A percentile compares a stretch with the other conserved stretches of the same genome.
Evolutionary conservation across 2,888 invertebrate genomes (phyloP).

Genomic region (Andrena minutula): DNA sequence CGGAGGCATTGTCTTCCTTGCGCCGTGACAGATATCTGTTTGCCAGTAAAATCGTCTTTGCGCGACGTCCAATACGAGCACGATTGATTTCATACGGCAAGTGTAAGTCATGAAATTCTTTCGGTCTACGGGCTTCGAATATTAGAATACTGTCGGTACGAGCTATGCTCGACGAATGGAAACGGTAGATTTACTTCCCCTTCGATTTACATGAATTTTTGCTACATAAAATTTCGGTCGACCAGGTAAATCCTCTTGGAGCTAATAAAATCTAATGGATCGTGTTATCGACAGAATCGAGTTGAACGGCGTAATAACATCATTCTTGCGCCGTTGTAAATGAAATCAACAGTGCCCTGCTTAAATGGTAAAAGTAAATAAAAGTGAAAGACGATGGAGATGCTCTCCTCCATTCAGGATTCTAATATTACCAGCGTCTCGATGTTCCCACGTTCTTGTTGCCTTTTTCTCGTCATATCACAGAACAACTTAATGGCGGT

Average conservation of each 20-base stretch:
- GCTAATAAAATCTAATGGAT: constrained; percentile 21
- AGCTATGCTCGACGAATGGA: constrained; percentile 33
- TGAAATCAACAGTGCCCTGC: constrained; percentile 1
- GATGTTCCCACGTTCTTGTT: constrained; percentile 62
- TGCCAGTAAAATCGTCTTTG: constrained; percentile 35
- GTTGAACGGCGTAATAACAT: constrained; percentile 7
- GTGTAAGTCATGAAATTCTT: constrained; percentile 37
- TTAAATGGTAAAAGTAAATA: not conserved
- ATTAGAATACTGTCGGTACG: constrained; percentile 25
- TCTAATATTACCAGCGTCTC: constrained; percentile 41
- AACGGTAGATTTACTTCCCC: constrained; percentile 40
- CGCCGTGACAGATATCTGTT: constrained; percentile 32
- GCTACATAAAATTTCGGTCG: constrained; percentile 30
- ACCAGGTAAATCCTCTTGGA: constrained; percentile 8
- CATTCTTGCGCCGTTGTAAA: not conserved
- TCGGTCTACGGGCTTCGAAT: constrained; percentile 28
- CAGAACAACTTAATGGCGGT: constrained; percentile 61
- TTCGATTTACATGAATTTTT: constrained; percentile 29
- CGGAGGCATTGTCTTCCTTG: constrained; percentile 16
- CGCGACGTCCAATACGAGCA: constrained; percentile 32
- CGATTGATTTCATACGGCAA: constrained; percentile 4
- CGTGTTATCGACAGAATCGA: constrained; percentile 4
- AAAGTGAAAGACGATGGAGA: not conserved
- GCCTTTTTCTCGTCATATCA: constrained; percentile 44
- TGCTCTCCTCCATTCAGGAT: constrained; percentile 8